phyloP scores from a whole-genome alignment of 1,140 invertebrate genomes.

The Drosophila pseudoananassae region DNA sequence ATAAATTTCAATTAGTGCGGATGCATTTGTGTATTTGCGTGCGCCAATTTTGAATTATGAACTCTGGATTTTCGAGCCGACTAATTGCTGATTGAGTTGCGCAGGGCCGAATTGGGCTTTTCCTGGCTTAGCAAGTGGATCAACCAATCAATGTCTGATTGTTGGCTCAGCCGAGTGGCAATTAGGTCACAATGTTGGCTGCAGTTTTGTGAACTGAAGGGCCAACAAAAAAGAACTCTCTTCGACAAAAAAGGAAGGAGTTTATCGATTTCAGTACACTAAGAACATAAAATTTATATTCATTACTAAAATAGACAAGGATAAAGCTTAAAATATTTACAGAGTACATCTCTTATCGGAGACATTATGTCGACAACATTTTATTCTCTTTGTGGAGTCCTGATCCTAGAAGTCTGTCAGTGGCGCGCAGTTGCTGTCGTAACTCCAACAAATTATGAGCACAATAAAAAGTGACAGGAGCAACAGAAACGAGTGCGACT shows the following conservation, averaged over 20 bases:
- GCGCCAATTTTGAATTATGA: conserved; percentile 69
- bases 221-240: neutral
- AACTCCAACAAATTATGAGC: conserved; percentile 71
- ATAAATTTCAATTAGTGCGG: conserved; percentile 62
- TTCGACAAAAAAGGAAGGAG: neutral
- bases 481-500: conserved; percentile 28
- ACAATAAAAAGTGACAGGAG: conserved; percentile 60
- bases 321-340: neutral
- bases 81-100: conserved; percentile 66
- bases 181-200: conserved; percentile 27
- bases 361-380: neutral
- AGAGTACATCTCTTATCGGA: neutral
- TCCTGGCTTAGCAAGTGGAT: conserved; percentile 13
- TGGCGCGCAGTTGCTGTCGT: conserved; percentile 34
- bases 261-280: neutral
- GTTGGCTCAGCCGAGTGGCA: conserved; percentile 20
- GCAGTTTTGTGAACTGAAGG: neutral
- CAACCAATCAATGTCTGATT: conserved; percentile 46
- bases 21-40: conserved; percentile 48
- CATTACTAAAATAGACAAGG: neutral
- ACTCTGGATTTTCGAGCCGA: conserved; percentile 46
- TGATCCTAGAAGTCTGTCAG: conserved; percentile 39
- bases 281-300: neutral
- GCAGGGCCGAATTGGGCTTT: conserved; percentile 7
- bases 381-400: neutral